Conservation (phyloP, 2,888 invertebrate genomes). For the Drosophila colorata region DNA sequence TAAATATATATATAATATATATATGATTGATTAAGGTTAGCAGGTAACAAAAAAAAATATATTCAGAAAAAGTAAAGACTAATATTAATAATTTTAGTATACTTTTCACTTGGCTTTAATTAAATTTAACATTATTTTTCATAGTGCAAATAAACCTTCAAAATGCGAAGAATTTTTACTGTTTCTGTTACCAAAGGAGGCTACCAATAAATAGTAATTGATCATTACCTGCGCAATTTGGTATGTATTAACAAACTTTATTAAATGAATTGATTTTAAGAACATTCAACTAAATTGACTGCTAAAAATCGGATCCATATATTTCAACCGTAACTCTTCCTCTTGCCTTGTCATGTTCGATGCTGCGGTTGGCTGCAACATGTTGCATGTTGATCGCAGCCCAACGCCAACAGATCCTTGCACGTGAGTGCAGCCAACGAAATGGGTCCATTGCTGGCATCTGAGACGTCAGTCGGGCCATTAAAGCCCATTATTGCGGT, state of each 20-base stretch:
- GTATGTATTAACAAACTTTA: no score
- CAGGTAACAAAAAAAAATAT: no score
- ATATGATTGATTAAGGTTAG: no score
- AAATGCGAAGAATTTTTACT: neutral
- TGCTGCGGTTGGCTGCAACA: constrained; percentile 35
- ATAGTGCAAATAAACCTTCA: neutral
- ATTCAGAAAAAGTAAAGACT: no score
- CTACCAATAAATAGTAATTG: neutral
- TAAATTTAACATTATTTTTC: neutral
- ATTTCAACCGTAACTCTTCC: neutral
- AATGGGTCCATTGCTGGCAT: constrained; percentile 15
- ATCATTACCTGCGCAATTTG: neutral
- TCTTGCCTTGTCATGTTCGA: constrained; percentile 25
- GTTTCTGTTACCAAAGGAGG: no score
- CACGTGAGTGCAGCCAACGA: constrained; percentile 29
- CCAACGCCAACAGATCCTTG: constrained; percentile 44
- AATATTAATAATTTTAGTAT: no score
- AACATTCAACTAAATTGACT: no score
- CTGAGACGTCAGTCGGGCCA: constrained; percentile 35
- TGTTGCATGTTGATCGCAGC: constrained; percentile 42
- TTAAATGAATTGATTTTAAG: no score
- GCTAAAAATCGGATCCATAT: no score
- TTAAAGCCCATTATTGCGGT: constrained; percentile 50
- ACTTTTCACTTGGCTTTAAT: no score
- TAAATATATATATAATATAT: no score